Base-by-base conservation (phyloP, 2,797 vertebrate genomes). In the Lates japonicus region DNA sequence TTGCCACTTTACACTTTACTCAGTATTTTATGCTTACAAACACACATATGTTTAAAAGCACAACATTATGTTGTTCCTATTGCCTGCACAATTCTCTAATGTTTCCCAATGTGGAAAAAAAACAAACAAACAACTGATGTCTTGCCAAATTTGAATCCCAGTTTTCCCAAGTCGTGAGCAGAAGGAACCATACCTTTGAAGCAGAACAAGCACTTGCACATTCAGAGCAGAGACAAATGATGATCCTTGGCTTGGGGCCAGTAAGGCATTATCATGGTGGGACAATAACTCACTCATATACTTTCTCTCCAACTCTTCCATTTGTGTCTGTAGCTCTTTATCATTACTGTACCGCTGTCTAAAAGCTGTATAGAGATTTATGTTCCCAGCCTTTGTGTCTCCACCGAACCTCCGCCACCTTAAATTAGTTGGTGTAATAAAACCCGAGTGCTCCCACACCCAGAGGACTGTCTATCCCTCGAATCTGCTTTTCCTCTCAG, bases 371-470 rank as follows among this genome's bases (percentile, higher is more conserved):
- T 33, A 16, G 55, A 71, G 72, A 87, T 84, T 80, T 74, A 79
- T 75, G 58, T 22, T 74, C 68, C 35, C 57, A 39, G 76, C 59
- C 76, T 74, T 66, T 75, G 72, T 82, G 46, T 78, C 73, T 78
- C 82, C 76, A 80, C 61, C 78, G 79, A 82, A 77, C 67, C 59
- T 70, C 69, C 51, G 2, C 60, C 83, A 76, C 82, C 71, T 88
- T 77, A 67, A 88, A 86, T 89, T 67, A 88, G 88, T 69, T 13
- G 2, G 25, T 17, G 60, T 80, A 80, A 81, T 76, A 82, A 70
- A 88, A 88, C 69, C 37, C 63, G 60, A 75, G 72, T 9, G 46
- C 67, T 87, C 55, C 70, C 64, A 72, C 88, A 75, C 77, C 72
- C 82, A 79, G 66, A 83, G 80, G 80, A 69, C 74, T 19, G 61